Percentiles rank a stretch among this genome's conserved stretches.
phyloP scores from a whole-genome alignment of 1,140 invertebrate species.

The Pachypeltis micranthus region DNA sequence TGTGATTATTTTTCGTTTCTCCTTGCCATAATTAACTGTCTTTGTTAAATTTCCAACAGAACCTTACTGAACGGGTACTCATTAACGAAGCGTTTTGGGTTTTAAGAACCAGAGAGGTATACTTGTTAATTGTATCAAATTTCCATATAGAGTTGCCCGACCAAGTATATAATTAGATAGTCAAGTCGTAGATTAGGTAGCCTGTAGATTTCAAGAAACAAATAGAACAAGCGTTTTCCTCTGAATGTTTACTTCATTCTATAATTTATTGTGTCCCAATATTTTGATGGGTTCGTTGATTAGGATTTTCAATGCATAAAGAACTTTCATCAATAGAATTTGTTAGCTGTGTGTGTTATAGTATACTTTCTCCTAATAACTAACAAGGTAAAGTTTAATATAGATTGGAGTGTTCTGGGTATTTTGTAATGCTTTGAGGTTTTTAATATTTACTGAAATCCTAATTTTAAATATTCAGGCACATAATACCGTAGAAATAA shows the following conservation, averaged over 20 bases:
- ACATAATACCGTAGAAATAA: neutral
- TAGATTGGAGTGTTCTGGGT: neutral
- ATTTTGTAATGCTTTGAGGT: constrained; percentile 4
- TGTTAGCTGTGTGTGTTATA: constrained; percentile 8
- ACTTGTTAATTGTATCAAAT: constrained; percentile 3
- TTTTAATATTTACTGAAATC: neutral
- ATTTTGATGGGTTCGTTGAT: neutral
- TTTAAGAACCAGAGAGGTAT: constrained; percentile 75
- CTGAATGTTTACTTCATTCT: neutral
- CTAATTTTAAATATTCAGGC: neutral
- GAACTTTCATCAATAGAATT: neutral
- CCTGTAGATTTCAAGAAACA: constrained; percentile 6
- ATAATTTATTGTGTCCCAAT: neutral
- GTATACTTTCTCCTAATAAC: neutral
- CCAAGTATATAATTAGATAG: constrained; percentile 22
- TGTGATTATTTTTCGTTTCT: neutral
- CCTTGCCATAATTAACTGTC: neutral
- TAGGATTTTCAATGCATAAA: constrained; percentile 8
- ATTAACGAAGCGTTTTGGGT: constrained; percentile 87
- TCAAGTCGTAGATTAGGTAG: constrained; percentile 20
- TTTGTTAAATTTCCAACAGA: constrained; percentile 44
- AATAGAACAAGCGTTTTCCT: constrained; percentile 9
- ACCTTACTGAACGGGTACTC: constrained; percentile 86
- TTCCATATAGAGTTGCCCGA: constrained; percentile 20
- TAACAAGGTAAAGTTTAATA: constrained; percentile 7